Evolutionary conservation across 1,140 invertebrate genomes (phyloP), one percentile per base, ranked within the genome.

Genomic region (Drosophila funebris): DNA sequence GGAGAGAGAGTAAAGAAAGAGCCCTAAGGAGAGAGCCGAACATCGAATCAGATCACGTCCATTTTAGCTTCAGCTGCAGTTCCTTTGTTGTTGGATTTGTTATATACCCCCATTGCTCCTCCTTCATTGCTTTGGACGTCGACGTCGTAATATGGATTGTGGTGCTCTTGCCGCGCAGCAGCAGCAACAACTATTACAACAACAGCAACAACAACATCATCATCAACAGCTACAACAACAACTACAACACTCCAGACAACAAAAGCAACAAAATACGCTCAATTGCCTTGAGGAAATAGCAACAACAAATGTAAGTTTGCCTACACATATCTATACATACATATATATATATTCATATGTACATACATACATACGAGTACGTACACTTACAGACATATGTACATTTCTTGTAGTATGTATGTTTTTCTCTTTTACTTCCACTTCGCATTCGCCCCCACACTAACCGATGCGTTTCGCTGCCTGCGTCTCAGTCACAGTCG

Each of bases 271-370:
- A 54, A 79, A 68, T 63, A 69, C 78, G 48, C 61, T 81, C 52
- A 81, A 73, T 70, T 81, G 79, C 75, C 82, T 85, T 77, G 82
- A 82, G 78, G 75, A 87, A 87, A 71, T 73, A 79, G 62, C 81
- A 76, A 78, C 82, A 87, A 85, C 78, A 87, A 85, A 87, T 87
- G 82, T 85, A 85, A 85, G 82, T 85, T 82, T 81, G 48, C 24
- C 46, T 37, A 58, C 39, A 58, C 41, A 63, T 39, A 57, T 13
- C 14, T 36, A 54, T 41, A 27, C 13, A 27, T 22, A 14, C 33
- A 8, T 54, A 20, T 13, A 14, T 68, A 36, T 39, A 37, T 52
- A 39, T 73, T 20, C 41, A 58, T 63, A 54, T 79, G 39, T 5
- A 27, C 24, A 27, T n/a, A n/a, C n/a, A n/a, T n/a, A n/a, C n/a